Evolutionary conservation across 2,888 invertebrate species (phyloP).

Genomic region (Sphaeridia pumilis): DNA sequence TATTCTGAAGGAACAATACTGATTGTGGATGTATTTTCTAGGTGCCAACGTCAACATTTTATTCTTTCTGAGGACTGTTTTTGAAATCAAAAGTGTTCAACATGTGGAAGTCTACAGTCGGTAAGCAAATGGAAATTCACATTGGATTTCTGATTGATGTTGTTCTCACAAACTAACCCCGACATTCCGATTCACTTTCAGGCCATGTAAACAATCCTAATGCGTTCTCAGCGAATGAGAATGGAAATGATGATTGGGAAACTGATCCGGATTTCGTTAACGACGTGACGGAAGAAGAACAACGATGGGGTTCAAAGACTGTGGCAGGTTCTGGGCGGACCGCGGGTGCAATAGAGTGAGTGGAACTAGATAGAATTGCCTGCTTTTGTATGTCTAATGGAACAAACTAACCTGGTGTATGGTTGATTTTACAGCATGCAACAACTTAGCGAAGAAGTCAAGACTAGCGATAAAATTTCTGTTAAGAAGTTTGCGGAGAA

Average conservation of each 20-base stretch:
- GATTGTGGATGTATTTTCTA: too few species aligned
- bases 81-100: too few species aligned
- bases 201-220: constrained; percentile 16
- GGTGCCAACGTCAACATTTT: too few species aligned
- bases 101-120: constrained; percentile 37
- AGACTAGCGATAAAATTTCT: constrained; percentile 57
- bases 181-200: too few species aligned
- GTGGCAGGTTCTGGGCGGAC: constrained; percentile 69
- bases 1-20: too few species aligned
- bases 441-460: constrained; percentile 66
- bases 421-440: constrained; percentile 59
- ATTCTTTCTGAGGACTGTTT: too few species aligned
- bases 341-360: constrained; percentile 71
- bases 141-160: too few species aligned
- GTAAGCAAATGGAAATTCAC: constrained; percentile 25
- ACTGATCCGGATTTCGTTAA: constrained; percentile 90
- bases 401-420: too few species aligned
- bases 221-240: constrained; percentile 26
- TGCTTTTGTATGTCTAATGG: too few species aligned
- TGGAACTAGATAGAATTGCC: constrained; percentile 2
- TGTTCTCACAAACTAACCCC: too few species aligned
- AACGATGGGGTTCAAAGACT: constrained; percentile 81
- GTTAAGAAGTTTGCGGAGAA: constrained; percentile 66
- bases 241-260: constrained; percentile 80
- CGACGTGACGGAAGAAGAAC: constrained; percentile 86